Base-by-base conservation (phyloP, 2,888 invertebrate species). In the Colletes collaris region DNA sequence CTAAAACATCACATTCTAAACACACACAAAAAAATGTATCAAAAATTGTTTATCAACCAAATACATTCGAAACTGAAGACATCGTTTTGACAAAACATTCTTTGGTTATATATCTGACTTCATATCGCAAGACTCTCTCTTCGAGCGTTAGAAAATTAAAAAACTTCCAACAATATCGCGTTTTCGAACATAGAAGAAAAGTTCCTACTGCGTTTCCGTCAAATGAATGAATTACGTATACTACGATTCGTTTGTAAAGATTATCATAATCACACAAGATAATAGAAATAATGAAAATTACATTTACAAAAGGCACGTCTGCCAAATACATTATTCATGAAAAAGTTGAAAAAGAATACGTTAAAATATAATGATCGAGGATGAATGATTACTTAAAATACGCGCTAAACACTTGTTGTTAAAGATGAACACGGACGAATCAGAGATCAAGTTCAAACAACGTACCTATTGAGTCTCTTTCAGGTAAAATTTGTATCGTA, bases 361-460 rank as follows among this genome's bases (percentile, higher is more conserved):
- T 50, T 50, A 52, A 35, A 44, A 11, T 11, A 56, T 37, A 11
- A 27, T 40, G 13, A 59, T 40, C 44, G 56, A 64, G 27, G 27
- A 59, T 49, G 58, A 69, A 62, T 46, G 13, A 44, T 65, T 66
- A 58, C 35, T 58, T 76, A 66, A 73, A 72, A 62, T 75, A 71
- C 44, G 35, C 44, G 37, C 69, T 78, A 74, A 53, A 27, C 66
- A 46, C 44, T 68, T 69, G 27, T 55, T 13, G 16, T 64, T 64
- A 73, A 63, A 67, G 58, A 79, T 74, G 76, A 70, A 74, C 74
- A 74, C 73, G 74, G 72, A 83, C 83, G 73, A 83, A 77, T 83
- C 80, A 70, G 80, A 83, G 83, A 83, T 83, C 80, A 73, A 68
- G 75, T 83, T 81, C 50, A 49, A 74, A 76, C 69, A 76, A 73